Conservation (phyloP, 1,140 invertebrate species). For the Vanessa atalanta region DNA sequence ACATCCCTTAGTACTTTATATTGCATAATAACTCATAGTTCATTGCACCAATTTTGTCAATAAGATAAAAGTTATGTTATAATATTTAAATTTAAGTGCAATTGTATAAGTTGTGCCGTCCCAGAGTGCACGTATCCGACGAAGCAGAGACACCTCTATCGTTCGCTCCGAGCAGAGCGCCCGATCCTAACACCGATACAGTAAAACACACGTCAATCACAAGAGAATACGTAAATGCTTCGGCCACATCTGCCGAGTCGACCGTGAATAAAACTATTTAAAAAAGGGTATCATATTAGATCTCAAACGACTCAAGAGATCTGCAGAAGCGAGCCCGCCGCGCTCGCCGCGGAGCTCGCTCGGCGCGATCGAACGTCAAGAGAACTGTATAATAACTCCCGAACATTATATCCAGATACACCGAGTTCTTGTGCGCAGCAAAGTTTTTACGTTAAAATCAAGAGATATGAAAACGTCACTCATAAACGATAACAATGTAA, state of each 20-base stretch:
- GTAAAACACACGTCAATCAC: neutral
- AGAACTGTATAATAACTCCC: too few species aligned
- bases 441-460: neutral
- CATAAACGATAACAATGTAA: constrained; percentile 50
- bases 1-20: too few species aligned
- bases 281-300: neutral
- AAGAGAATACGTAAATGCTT: constrained; percentile 1
- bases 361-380: too few species aligned
- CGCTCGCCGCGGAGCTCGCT: too few species aligned
- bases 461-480: neutral
- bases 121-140: neutral
- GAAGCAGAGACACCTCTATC: neutral
- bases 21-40: neutral
- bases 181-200: neutral
- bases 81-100: neutral
- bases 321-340: neutral
- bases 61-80: neutral
- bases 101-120: neutral
- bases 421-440: neutral
- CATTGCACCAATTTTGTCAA: constrained; percentile 6
- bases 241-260: neutral
- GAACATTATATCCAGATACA: too few species aligned
- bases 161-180: neutral
- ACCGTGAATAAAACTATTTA: neutral
- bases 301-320: neutral